These are phyloP conservation scores for Delia radicum DNA, from an alignment of 1,140 invertebrate species.

Conservation along the genomic window DNA sequence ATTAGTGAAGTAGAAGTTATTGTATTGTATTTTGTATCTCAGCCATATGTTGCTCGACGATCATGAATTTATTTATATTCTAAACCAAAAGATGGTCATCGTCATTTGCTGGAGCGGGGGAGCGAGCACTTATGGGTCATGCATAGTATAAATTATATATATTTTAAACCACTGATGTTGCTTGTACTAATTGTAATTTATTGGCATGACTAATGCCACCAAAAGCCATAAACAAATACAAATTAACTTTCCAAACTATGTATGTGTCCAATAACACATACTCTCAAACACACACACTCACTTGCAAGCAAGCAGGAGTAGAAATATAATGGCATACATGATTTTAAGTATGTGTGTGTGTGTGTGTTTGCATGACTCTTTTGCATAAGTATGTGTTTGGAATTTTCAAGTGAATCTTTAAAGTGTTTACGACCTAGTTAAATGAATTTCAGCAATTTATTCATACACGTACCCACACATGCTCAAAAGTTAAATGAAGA, in stretches of 20 bases:
- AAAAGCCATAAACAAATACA: constrained; percentile 5
- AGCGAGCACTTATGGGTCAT: background rate
- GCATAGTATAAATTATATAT: background rate
- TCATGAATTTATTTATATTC: background rate
- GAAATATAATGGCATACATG: background rate
- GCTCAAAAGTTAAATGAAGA: too few relatives aligned
- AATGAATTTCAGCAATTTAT: background rate
- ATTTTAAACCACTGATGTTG: background rate
- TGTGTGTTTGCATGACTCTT: background rate
- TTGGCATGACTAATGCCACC: constrained; percentile 3
- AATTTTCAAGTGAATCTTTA: background rate
- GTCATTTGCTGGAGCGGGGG: background rate
- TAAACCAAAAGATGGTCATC: background rate
- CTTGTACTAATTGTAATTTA: background rate
- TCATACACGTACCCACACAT: background rate
- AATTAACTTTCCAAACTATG: background rate
- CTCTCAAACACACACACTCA: background rate
- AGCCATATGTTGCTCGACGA: background rate
- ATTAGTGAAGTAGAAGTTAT: too few relatives aligned
- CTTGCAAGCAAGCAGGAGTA: background rate
- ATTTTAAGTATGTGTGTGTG: background rate
- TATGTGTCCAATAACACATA: background rate
- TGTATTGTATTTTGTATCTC: too few relatives aligned
- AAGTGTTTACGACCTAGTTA: background rate
- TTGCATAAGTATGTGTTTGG: background rate